Percentiles rank a stretch among this genome's conserved stretches.
These are phyloP conservation scores for Thinocorus orbignyianus DNA, from an alignment of 2,113 vertebrate genomes.

Conservation along the genomic window DNA sequence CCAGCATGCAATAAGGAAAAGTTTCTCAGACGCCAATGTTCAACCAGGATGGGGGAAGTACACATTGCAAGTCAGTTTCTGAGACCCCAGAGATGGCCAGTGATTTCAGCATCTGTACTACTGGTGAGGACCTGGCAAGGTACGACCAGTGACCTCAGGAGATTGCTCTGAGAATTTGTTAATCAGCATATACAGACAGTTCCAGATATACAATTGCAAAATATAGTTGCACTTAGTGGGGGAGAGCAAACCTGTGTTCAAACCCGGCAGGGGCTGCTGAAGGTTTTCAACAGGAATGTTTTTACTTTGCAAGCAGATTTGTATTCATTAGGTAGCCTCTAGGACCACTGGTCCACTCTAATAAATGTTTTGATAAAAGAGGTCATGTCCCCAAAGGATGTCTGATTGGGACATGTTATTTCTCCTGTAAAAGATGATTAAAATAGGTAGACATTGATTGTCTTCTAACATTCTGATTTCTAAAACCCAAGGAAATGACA, in stretches of 20 bases:
- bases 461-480: not conserved
- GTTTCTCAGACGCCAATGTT: not conserved
- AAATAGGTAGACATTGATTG: not conserved
- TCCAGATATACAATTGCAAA: not conserved
- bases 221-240: not conserved
- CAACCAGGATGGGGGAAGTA: not conserved
- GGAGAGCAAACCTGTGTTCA: not conserved
- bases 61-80: not conserved
- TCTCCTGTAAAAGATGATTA: constrained; percentile 20
- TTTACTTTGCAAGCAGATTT: not conserved
- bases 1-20: not conserved
- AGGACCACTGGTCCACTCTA: not conserved
- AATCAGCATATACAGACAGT: not conserved
- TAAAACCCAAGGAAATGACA: not conserved
- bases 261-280: rapidly evolving
- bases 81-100: not conserved
- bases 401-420: not conserved
- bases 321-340: not conserved
- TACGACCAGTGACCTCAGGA: not conserved
- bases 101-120: not conserved
- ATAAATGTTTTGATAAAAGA: constrained; percentile 33
- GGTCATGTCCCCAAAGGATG: not conserved
- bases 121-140: not conserved
- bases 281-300: not conserved
- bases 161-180: not conserved